Evolutionary conservation across 2,888 invertebrate genomes (phyloP).

Genomic region (Clanis bilineata): DNA sequence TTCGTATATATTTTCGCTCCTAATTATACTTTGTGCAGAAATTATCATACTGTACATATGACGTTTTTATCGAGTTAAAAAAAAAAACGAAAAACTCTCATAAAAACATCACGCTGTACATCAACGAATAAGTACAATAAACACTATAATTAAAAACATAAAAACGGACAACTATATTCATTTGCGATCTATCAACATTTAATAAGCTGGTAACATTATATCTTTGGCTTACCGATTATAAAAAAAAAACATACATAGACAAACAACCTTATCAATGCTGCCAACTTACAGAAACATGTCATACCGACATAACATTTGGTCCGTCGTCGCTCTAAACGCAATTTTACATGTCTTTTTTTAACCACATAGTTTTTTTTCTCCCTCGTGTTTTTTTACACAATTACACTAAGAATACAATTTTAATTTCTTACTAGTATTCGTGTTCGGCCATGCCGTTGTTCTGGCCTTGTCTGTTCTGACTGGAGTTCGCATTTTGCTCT

Average conservation of each 20-base stretch:
- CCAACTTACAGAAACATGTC: slow-evolving; percentile 34
- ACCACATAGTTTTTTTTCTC: slow-evolving; percentile 32
- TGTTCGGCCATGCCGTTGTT: slow-evolving; percentile 68
- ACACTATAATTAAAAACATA: slow-evolving; percentile 28
- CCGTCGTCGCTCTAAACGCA: slow-evolving; percentile 59
- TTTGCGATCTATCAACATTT: slow-evolving; percentile 23
- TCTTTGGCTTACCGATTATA: slow-evolving; percentile 47
- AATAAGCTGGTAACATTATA: slow-evolving; percentile 48
- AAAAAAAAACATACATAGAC: slow-evolving; percentile 22
- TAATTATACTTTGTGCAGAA: slow-evolving; percentile 44
- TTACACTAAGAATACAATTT: slow-evolving; percentile 15
- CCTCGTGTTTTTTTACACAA: slow-evolving; percentile 6
- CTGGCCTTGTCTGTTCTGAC: slow-evolving; percentile 53
- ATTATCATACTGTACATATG: slow-evolving; percentile 26
- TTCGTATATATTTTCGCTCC: slow-evolving; percentile 29
- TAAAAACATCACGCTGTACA: slow-evolving; percentile 6
- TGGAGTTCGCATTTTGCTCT: slow-evolving; percentile 31
- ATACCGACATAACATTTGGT: slow-evolving; percentile 67
- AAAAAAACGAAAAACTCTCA: background rate
- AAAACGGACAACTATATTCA: slow-evolving; percentile 25
- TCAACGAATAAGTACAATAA: slow-evolving; percentile 23
- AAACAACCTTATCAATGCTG: slow-evolving; percentile 17
- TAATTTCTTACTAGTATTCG: slow-evolving; percentile 72
- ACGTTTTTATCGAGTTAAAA: background rate
- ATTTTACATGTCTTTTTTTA: slow-evolving; percentile 69